Evolutionary conservation across 1,140 invertebrate genomes (phyloP).

Genomic region (Aplysia californica): DNA sequence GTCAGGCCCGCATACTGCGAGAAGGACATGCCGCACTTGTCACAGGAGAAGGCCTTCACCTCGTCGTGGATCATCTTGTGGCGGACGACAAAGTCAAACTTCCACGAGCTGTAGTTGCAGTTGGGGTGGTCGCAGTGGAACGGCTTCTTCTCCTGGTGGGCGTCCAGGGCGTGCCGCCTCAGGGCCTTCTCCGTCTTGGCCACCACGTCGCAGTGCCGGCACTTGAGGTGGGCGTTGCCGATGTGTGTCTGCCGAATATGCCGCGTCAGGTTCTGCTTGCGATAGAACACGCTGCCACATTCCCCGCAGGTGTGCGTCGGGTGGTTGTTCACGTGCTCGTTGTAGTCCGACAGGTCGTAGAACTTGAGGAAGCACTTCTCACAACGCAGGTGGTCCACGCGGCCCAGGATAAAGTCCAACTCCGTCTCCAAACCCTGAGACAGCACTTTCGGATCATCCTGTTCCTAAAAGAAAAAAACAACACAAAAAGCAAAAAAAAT

Average conservation of each 20-base stretch:
- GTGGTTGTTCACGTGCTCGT: slow-evolving; percentile 14
- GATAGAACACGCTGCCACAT: slow-evolving; percentile 31
- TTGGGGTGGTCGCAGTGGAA: slow-evolving; percentile 40
- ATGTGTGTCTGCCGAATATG: slow-evolving; percentile 34
- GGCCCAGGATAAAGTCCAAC: slow-evolving; percentile 20
- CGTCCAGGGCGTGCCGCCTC: slow-evolving; percentile 32
- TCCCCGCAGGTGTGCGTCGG: slow-evolving; percentile 31
- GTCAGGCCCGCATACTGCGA: slow-evolving; percentile 49
- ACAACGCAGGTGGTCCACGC: slow-evolving; percentile 17
- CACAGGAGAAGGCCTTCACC: slow-evolving; percentile 52
- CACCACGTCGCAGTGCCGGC: slow-evolving; percentile 15
- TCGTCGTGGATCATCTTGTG: slow-evolving; percentile 55
- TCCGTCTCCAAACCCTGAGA: slow-evolving; percentile 8
- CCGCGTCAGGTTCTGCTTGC: slow-evolving; percentile 34
- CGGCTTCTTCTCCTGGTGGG: slow-evolving; percentile 39
- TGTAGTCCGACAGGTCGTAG: slow-evolving; percentile 21
- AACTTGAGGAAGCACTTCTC: slow-evolving; percentile 21
- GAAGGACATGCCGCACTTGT: slow-evolving; percentile 58
- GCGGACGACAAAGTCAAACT: slow-evolving; percentile 38
- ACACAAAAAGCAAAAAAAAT: not conserved
- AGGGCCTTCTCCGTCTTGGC: slow-evolving; percentile 32
- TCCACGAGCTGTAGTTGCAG: slow-evolving; percentile 37
- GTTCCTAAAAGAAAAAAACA: not conserved
- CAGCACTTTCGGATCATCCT: not conserved
- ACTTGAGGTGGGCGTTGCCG: slow-evolving; percentile 20